These are phyloP conservation scores for Augochlorella aurata DNA, from an alignment of 2,888 invertebrate genomes.

Conservation along the genomic window DNA sequence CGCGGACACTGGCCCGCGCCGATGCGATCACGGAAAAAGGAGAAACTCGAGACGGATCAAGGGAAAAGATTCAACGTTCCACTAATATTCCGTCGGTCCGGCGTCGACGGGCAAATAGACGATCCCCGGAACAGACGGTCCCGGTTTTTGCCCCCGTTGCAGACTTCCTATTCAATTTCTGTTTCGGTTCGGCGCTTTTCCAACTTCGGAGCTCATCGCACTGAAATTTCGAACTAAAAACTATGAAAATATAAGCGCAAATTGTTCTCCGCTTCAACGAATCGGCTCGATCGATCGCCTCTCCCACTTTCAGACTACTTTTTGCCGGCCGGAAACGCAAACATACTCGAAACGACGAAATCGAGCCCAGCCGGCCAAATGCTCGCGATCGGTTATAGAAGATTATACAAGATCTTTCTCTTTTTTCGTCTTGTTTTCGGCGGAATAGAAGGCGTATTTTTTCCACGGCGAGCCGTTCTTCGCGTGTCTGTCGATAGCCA, in stretches of 20 bases:
- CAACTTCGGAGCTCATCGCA: background rate
- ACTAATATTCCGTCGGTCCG: background rate
- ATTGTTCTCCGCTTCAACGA: background rate
- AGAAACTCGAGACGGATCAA: background rate
- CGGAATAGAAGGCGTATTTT: background rate
- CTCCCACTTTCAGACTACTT: background rate
- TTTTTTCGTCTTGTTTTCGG: background rate
- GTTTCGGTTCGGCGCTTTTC: background rate
- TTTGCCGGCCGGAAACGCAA: background rate
- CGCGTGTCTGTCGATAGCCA: conserved; percentile 13
- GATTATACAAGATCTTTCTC: background rate
- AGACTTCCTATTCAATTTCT: background rate
- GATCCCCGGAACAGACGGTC: background rate
- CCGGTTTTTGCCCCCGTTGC: background rate
- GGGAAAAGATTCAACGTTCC: background rate
- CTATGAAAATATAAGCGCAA: background rate
- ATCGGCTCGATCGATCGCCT: background rate
- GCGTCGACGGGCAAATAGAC: background rate
- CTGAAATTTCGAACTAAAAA: background rate
- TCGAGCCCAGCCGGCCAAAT: background rate
- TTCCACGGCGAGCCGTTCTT: background rate
- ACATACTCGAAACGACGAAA: background rate
- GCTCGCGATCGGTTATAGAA: background rate
- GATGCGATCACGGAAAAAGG: background rate
- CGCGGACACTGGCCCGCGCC: background rate